Conservation (phyloP, 1,140 invertebrate species). For the Sycophaga agraensis region DNA sequence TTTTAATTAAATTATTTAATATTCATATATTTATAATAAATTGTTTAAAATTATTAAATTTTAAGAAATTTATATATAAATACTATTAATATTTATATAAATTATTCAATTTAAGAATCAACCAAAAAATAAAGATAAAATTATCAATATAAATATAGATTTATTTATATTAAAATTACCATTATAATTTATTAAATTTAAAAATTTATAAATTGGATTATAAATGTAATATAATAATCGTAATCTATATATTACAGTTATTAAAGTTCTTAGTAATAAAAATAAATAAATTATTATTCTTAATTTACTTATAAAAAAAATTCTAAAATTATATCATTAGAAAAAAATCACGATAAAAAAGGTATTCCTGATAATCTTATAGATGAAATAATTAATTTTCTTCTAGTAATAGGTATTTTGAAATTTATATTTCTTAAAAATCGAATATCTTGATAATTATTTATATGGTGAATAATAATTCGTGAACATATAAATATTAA, state of each 20-base stretch:
- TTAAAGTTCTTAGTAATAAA: conserved; percentile 56
- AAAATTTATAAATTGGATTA: conserved; percentile 62
- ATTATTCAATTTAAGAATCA: neutral
- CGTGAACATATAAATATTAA: conserved; percentile 66
- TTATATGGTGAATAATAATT: conserved; percentile 41
- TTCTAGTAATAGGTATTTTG: neutral
- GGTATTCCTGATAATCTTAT: conserved; percentile 4
- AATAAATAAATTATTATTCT: conserved; percentile 61
- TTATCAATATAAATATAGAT: conserved; percentile 22
- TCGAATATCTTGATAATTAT: conserved; percentile 1
- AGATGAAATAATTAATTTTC: neutral
- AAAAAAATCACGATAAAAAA: conserved; percentile 14
- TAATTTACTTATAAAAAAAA: conserved; percentile 55
- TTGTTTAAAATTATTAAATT: conserved; percentile 19
- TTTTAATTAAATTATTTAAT: no score
- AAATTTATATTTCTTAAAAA: neutral
- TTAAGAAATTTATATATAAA: conserved; percentile 27
- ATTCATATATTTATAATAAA: conserved; percentile 34
- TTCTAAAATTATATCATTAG: conserved; percentile 55
- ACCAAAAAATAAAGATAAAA: conserved; percentile 7
- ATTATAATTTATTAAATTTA: conserved; percentile 58
- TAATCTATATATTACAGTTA: neutral
- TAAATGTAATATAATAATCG: conserved; percentile 30
- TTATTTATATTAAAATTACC: conserved; percentile 32
- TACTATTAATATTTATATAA: neutral